Base-by-base conservation (phyloP, 2,113 vertebrate species). In the Ptychochromis oligacanthus region DNA sequence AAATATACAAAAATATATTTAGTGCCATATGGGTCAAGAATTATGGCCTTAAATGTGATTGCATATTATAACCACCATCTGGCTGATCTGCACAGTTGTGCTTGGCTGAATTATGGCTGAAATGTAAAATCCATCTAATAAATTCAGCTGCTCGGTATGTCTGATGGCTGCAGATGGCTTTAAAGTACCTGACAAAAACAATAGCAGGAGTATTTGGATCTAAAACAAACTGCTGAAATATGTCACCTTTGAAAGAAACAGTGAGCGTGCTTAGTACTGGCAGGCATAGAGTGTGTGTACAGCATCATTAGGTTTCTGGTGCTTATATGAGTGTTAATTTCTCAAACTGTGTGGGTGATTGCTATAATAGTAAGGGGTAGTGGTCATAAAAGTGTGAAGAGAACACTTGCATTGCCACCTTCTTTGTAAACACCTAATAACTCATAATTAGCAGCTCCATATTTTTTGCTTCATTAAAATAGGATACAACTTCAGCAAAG, bases 161-260 rank as follows among this genome's bases (percentile, higher is more conserved):
- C n/a, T 28, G n/a, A 67, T 56, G 60, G 20, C 11, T 82, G 60
- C 81, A 76, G 78, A 87, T 87, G 78, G 80, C 24, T 80, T 54
- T 36, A 74, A 77, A 64, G 22, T 65, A 46, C 26, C 10, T n/a
- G 57, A 85, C 55, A 76, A 36, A 79, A 70, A 74, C 75, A 80
- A 80, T 22, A 43, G 17, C 52, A 1, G 17, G 31, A 14, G 15
- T 52, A 57, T 88, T 58, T 58, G 26, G 14, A 56, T 58, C 46
- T 7, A 20, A 11, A 34, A 60, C 5, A 12, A 84, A 77, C 67
- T 77, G 36, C 2, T 52, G 65, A 72, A 85, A 14, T 24, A 36
- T 65, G 28, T 64, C 38, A 46, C 38, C 20, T 67, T 40, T 3
- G 46, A 40, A 65, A 43, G 5, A 79, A 80, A 28, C 20, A 1